phyloP scores from a whole-genome alignment of 1,140 invertebrate genomes.

The Hycleus phaleratus region DNA sequence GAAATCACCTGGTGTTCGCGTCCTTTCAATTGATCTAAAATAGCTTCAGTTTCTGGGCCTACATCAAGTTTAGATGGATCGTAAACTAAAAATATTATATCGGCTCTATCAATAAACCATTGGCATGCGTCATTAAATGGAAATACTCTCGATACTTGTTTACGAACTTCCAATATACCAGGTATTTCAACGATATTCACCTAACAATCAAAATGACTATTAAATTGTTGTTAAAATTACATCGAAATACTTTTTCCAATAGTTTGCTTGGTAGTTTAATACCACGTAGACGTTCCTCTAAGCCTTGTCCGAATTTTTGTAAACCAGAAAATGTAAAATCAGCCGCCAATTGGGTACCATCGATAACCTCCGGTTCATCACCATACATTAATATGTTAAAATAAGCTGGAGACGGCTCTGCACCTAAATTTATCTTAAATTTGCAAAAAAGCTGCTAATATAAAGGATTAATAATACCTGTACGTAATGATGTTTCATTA shows the following conservation, averaged over 20 bases:
- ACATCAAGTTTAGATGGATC: conserved; percentile 93
- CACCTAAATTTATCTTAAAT: conserved; percentile 52
- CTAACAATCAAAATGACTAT: conserved; percentile 44
- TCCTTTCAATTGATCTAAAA: conserved; percentile 87
- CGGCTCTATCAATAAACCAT: conserved; percentile 93
- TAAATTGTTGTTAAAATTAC: conserved; percentile 1
- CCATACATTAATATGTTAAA: conserved; percentile 91
- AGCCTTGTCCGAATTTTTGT: conserved; percentile 90
- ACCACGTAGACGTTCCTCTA: conserved; percentile 81
- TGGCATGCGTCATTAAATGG: conserved; percentile 94
- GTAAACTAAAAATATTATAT: conserved; percentile 91
- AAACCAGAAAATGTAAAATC: conserved; percentile 89
- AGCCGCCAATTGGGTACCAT: conserved; percentile 85
- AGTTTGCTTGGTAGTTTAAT: conserved; percentile 73
- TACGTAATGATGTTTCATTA: conserved; percentile 70
- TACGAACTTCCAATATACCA: conserved; percentile 87
- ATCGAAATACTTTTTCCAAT: conserved; percentile 60
- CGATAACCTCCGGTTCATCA: conserved; percentile 72
- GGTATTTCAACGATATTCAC: conserved; percentile 95
- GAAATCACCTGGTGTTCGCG: conserved; percentile 70
- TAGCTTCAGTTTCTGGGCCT: conserved; percentile 87
- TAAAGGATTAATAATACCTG: conserved; percentile 52
- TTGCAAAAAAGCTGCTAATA: background rate
- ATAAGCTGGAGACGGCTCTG: conserved; percentile 86
- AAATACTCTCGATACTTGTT: conserved; percentile 86